Evolutionary conservation across 2,113 vertebrate genomes (phyloP), one percentile per base, ranked within the genome.

Genomic region (Rhabdomys dilectus): DNA sequence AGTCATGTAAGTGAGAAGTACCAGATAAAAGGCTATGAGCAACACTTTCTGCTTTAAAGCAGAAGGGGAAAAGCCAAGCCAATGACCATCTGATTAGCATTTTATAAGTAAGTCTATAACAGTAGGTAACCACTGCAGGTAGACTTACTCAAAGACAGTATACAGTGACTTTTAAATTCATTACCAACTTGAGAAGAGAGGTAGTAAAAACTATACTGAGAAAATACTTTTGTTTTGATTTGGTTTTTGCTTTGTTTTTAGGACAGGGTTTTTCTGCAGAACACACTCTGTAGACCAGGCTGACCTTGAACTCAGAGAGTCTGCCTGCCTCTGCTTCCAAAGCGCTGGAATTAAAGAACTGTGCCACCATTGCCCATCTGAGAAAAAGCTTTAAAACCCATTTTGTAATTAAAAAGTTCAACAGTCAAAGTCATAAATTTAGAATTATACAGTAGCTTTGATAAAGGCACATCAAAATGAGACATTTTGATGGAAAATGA

Each of bases 371-470:
- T 13, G 36, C 31, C 31, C 31, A 36, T 1, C 66, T 36, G 31
- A 68, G 29, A 66, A 82, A 60, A 26, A 29, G n/a, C n/a, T 84
- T 86, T 12, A 73, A 94, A 97, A 87, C 53, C 17, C 97, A 95
- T 80, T 95, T 97, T 96, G 7, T 64, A 97, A 16, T 96, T 98
- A 90, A 76, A 80, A 97, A 94, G 92, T 84, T 76, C 92, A 96
- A 56, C 8, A 48, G 31, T 58, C 77, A 97, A 97, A 96, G 53
- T 96, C 7, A 91, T 94, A 15, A 31, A 86, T 97, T 77, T 39
- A 96, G 95, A 96, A 96, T 15, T 93, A 88, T 68, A 91, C 92
- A 97, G 91, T 0, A 16, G 60, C 45, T 96, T 86, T 80, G 34
- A 80, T 19, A 81, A 89, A 91, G 58, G 92, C 80, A 87, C 70